Base-by-base conservation (phyloP, 1,140 invertebrate species). In the Lineus longissimus region DNA sequence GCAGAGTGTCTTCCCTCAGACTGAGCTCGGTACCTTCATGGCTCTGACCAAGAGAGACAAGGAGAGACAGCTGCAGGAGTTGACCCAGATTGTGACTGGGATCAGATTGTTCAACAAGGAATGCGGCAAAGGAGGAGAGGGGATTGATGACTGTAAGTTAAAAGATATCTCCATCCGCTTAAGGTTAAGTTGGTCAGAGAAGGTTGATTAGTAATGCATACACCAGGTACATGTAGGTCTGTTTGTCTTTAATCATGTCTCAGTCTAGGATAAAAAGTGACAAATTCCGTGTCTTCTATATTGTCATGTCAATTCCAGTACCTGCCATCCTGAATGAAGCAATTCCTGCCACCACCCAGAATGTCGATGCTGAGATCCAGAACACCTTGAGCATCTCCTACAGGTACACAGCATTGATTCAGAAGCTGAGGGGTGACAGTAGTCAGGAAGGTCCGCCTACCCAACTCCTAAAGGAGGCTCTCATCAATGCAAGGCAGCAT, bases 1-100 rank as follows among this genome's bases (percentile, higher is more conserved):
- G 17, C 88, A 89, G 71, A 91, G 89, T 75, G 86, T 91, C 7
- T 89, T 90, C 71, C 85, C 87, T 4, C 82, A 86, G 56, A 85
- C 86, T 1, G 90, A 91, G 70, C 73, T 91, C 15, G 84, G 84
- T 47, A 80, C 85, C 4, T 91, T 90, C 67, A 82, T 88, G 36
- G 76, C 82, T 17, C 72, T 88, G 41, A 81, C 85, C 1, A 83
- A 83, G 63, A 66, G 71, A 43, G 58, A 83, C 76, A 68, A 82
- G 65, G 81, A 82, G 65, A 74, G 78, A 69, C 81, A 83, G 66
- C 71, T 83, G 2, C 63, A 78, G 60, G 81, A 83, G 64, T 63
- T 83, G 23, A 82, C 76, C 23, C 74, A 77, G 74, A 82, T 82
- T 63, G 78, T 82, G 2, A 80, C 79, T 58, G 81, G 81, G 29